Base-by-base conservation (phyloP, 2,113 vertebrate species). In the Oryzias celebensis region DNA sequence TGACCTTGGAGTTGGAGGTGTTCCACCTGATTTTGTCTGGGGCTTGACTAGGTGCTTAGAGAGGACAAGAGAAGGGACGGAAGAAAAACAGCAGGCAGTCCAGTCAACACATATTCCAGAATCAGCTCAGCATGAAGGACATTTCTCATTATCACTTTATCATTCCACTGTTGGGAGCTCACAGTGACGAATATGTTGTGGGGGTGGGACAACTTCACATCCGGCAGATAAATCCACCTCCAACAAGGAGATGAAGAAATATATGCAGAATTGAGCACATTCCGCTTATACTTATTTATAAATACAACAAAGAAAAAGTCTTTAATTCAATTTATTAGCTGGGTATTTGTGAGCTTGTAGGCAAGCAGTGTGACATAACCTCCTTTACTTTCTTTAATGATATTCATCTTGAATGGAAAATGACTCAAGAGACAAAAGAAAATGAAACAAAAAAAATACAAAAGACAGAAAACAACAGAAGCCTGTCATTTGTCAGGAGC, bases 21-120 rank as follows among this genome's bases (percentile, higher is more conserved):
- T 97, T 96, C 97, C 97, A 99, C 78, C 94, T 91, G 73, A 98
- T 94, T 86, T 98, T 99, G 66, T 91, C 92, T 0, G 96, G 96
- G 20, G 95, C 94, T 72, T 97, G 95, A 70, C 96, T 98, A 0
- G 96, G 97, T 0, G 97, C 97, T 99, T 26, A n/a, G 46, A 31
- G 59, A 55, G 15, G 53, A 75, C 2, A 56, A 62, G 26, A 62
- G 12, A 47, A 22, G 53, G 31, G 43, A 45, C 61, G 53, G 60
- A 17, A 61, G 14, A 47, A 62, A 72, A 81, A 79, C 53, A 78
- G 75, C 58, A 80, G 57, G 26, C n/a, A 8, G 49, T 36, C 49
- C 41, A 50, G 44, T 82, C 65, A 62, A 78, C 81, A 80, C 65
- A 63, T 63, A 72, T 67, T 53, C 58, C 58, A 53, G 50, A 73